Evolutionary conservation across 2,797 vertebrate species (phyloP), one percentile per base, ranked within the genome.

Genomic region (Anableps anableps): DNA sequence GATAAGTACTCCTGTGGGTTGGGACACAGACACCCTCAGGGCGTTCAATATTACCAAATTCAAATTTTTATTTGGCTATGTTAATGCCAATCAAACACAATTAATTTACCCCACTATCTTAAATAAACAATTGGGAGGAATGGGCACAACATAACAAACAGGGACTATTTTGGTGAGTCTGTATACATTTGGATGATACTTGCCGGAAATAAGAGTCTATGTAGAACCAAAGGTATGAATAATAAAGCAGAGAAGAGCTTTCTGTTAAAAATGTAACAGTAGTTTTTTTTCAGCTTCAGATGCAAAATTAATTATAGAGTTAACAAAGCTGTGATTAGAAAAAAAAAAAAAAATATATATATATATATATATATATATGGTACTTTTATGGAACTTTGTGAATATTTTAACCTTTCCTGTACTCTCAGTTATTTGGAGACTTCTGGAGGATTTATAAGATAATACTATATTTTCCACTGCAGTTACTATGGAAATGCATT

Each of bases 21-120:
- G 93, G 93, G 93, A 93, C 84, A 53, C 82, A 66, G 53, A 83
- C 85, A 89, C 88, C 93, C 85, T 87, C 58, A 31, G 84, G 91
- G 87, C 60, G 73, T 82, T 88, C 88, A 88, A 87, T 88, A 92
- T 93, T 92, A 92, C 90, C 86, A 87, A 90, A 92, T 94, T 93
- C 85, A 88, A 87, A 93, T 95, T 94, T 88, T 84, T 91, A 92
- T 94, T 94, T 93, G 88, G 86, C 92, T 93, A 91, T 94, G 92
- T 85, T 94, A 92, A 94, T 92, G 93, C 92, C 94, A 93, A 93
- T 93, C 92, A 93, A 93, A 88, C 86, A 70, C 91, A 89, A 86
- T 92, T 92, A 86, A 93, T 93, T 93, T 86, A 83, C 68, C 86
- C 81, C 64, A 80, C 83, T 82, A 82, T 80, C 85, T 85, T 83